Conservation (phyloP, 2,113 vertebrate species). For the Helogale parvula region DNA sequence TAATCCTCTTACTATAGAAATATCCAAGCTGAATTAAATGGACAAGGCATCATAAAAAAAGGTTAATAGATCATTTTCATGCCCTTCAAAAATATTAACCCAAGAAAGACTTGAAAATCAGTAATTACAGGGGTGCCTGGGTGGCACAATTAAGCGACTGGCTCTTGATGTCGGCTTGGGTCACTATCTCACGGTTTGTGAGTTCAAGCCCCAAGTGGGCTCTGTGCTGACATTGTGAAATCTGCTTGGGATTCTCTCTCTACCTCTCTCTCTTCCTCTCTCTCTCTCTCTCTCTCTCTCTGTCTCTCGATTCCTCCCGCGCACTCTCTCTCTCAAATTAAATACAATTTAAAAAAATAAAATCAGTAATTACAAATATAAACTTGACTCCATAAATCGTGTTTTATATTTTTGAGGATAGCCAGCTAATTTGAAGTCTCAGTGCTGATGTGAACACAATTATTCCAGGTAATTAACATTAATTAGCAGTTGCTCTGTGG, state of each 20-base stretch:
- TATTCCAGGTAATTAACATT: slow-evolving; percentile 79
- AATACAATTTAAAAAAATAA: no score
- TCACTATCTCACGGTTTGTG: no score
- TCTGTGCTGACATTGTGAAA: no score
- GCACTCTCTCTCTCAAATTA: no score
- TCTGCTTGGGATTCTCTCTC: no score
- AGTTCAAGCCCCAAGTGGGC: no score
- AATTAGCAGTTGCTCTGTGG: slow-evolving; percentile 76
- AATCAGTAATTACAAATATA: not conserved
- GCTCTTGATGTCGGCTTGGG: no score
- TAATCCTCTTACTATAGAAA: not conserved
- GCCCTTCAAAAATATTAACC: slow-evolving; percentile 25
- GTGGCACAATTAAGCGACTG: no score
- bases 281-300: no score
- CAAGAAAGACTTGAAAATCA: not conserved
- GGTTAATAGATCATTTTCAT: not conserved
- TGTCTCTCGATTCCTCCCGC: no score
- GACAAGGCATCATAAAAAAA: not conserved
- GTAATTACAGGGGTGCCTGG: not conserved
- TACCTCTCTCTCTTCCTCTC: no score
- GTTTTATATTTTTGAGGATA: slow-evolving; percentile 66
- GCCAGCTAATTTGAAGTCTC: slow-evolving; percentile 64
- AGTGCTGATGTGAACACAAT: slow-evolving; percentile 76
- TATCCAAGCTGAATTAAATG: not conserved
- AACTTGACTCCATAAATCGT: not conserved